Evolutionary conservation across 2,888 invertebrate genomes (phyloP).

Genomic region (Drosophila infuscata): DNA sequence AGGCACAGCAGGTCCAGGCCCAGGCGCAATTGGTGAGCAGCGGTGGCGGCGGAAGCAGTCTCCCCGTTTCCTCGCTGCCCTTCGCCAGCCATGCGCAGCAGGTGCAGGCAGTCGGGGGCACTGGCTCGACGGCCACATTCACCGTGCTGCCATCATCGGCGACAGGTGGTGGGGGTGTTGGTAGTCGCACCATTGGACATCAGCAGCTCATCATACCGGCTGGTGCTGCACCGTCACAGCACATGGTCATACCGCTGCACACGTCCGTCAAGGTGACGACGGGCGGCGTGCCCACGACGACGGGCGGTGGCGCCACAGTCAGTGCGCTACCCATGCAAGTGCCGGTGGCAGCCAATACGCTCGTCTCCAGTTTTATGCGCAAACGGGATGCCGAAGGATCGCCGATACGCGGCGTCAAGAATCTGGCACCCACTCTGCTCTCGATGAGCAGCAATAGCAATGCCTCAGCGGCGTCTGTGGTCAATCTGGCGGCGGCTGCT

Average conservation of each 20-base stretch:
- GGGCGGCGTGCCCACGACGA: slow-evolving; percentile 63
- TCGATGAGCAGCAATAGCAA: slow-evolving; percentile 77
- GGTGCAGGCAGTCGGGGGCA: slow-evolving; percentile 17
- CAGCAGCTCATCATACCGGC: slow-evolving; percentile 73
- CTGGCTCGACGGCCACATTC: slow-evolving; percentile 82
- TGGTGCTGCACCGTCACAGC: slow-evolving; percentile 62
- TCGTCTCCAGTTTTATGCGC: slow-evolving; percentile 89
- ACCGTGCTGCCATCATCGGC: slow-evolving; percentile 82
- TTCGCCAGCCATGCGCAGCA: slow-evolving; percentile 72
- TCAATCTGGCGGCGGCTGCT: slow-evolving; percentile 42
- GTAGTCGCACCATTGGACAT: slow-evolving; percentile 80
- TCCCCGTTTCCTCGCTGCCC: slow-evolving; percentile 81
- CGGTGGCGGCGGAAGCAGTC: slow-evolving; percentile 47
- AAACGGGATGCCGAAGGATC: slow-evolving; percentile 93
- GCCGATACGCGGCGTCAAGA: slow-evolving; percentile 88
- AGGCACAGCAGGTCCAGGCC: slow-evolving; percentile 45
- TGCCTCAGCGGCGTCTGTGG: slow-evolving; percentile 21
- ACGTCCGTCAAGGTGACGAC: slow-evolving; percentile 83
- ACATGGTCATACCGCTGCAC: slow-evolving; percentile 83
- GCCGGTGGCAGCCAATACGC: slow-evolving; percentile 47
- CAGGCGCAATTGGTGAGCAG: slow-evolving; percentile 69
- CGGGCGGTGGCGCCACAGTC: slow-evolving; percentile 58
- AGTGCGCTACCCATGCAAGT: slow-evolving; percentile 58
- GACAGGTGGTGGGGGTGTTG: slow-evolving; percentile 61
- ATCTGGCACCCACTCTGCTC: slow-evolving; percentile 85